Percentiles rank a stretch among this genome's conserved stretches.
These are phyloP conservation scores for Drosophila atroscutellata DNA, from an alignment of 2,888 invertebrate species.

Conservation along the genomic window DNA sequence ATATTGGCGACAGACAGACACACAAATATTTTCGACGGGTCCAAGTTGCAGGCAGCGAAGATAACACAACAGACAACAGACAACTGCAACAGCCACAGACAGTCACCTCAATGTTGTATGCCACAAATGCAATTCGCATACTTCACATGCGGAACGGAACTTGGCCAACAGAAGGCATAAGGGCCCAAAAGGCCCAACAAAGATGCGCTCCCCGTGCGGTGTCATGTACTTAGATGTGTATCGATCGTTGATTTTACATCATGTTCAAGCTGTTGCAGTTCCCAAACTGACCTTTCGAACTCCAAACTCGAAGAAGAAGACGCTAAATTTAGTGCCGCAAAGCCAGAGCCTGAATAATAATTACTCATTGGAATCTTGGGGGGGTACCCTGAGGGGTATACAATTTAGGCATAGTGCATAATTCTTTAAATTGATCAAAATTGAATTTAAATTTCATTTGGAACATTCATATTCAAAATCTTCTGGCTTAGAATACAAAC, in stretches of 20 bases:
- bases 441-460: not conserved
- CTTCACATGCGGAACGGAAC: constrained; percentile 50
- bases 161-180: constrained; percentile 4
- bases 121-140: constrained; percentile 53
- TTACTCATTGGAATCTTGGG: not conserved
- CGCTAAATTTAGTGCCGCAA: not conserved
- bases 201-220: constrained; percentile 10
- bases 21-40: constrained; percentile 68
- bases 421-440: not conserved
- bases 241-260: constrained; percentile 67
- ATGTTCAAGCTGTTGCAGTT: constrained; percentile 53
- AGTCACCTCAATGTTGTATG: constrained; percentile 44
- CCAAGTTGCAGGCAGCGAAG: constrained; percentile 21
- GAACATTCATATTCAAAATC: too few species aligned
- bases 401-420: not conserved
- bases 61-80: constrained; percentile 30
- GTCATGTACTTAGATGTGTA: constrained; percentile 59
- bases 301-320: not conserved
- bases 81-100: constrained; percentile 19
- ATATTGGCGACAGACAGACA: constrained; percentile 68
- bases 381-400: not conserved
- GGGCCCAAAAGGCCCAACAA: constrained; percentile 1
- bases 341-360: not conserved
- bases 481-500: too few species aligned
- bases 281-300: constrained; percentile 44